Evolutionary conservation across 2,888 invertebrate genomes (phyloP).

Genomic region (Drosophila ustulata): DNA sequence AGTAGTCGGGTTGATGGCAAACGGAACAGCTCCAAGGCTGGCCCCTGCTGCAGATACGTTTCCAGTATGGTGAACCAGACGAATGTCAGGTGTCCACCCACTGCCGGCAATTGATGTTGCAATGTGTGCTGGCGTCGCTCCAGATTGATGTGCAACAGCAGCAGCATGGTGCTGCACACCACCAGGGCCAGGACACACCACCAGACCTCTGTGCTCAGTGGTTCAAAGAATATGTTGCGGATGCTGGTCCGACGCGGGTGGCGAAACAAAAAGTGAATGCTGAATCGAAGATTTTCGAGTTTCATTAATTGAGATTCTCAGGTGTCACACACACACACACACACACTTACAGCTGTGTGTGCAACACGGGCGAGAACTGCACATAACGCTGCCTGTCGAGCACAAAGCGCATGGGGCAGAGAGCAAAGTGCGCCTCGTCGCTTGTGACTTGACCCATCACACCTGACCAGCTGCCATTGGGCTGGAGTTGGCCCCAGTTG

Average conservation of each 20-base stretch:
- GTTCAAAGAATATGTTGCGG: slow-evolving; percentile 83
- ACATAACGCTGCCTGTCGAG: slow-evolving; percentile 56
- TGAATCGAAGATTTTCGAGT: slow-evolving; percentile 34
- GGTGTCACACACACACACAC: background rate
- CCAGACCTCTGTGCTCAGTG: slow-evolving; percentile 79
- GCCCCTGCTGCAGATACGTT: slow-evolving; percentile 82
- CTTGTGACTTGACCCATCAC: slow-evolving; percentile 69
- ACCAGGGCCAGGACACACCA: slow-evolving; percentile 74
- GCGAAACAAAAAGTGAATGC: slow-evolving; percentile 81
- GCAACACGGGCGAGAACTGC: slow-evolving; percentile 70
- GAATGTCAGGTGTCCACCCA: slow-evolving; percentile 70
- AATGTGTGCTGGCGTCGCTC: slow-evolving; percentile 55
- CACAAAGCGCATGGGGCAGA: slow-evolving; percentile 79
- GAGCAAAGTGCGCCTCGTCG: slow-evolving; percentile 60
- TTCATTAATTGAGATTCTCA: background rate
- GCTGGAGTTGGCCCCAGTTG: slow-evolving; percentile 70
- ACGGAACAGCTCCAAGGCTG: slow-evolving; percentile 68
- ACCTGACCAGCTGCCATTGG: slow-evolving; percentile 78
- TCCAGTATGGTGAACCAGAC: slow-evolving; percentile 79
- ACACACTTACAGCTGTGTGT: slow-evolving; percentile 75
- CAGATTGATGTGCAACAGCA: slow-evolving; percentile 68
- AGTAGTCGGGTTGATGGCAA: slow-evolving; percentile 78
- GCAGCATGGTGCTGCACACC: slow-evolving; percentile 58
- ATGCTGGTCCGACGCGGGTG: slow-evolving; percentile 80
- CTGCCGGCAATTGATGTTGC: background rate